These are phyloP conservation scores for Prinia subflava DNA, from an alignment of 2,113 vertebrate genomes.

Conservation along the genomic window DNA sequence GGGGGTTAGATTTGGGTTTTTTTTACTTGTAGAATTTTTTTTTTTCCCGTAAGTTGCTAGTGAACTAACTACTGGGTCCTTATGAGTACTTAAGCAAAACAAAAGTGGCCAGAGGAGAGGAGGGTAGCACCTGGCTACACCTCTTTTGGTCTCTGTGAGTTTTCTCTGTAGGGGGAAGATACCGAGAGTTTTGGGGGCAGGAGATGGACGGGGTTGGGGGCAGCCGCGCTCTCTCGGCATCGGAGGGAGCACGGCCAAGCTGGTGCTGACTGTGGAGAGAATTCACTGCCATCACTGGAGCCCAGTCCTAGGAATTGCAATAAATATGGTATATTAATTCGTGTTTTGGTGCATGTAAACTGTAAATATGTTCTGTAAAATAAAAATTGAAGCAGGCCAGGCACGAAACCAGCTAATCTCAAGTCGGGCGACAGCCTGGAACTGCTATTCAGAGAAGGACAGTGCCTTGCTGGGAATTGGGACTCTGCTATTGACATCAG, in stretches of 20 bases:
- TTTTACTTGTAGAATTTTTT: background rate
- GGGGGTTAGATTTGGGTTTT: background rate
- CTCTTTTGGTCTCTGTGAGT: background rate
- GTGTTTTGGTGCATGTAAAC: too few species aligned
- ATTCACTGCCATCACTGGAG: background rate
- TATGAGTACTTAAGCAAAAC: background rate
- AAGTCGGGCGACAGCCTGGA: too few species aligned
- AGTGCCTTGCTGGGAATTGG: too few species aligned
- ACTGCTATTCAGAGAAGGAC: too few species aligned
- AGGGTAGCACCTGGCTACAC: background rate
- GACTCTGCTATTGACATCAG: too few species aligned
- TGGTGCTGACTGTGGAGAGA: background rate
- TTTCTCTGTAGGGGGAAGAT: background rate
- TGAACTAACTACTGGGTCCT: background rate
- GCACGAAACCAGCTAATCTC: too few species aligned
- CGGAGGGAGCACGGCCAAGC: background rate
- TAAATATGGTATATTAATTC: too few species aligned
- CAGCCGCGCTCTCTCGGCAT: background rate
- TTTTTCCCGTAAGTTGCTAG: background rate
- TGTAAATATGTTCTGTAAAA: too few species aligned
- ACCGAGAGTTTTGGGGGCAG: background rate
- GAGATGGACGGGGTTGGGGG: background rate
- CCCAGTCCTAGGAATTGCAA: background rate
- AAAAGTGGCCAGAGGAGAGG: background rate
- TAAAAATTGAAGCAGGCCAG: too few species aligned